phyloP scores from a whole-genome alignment of 1,140 invertebrate species.

The Neotoxoptera formosana region DNA sequence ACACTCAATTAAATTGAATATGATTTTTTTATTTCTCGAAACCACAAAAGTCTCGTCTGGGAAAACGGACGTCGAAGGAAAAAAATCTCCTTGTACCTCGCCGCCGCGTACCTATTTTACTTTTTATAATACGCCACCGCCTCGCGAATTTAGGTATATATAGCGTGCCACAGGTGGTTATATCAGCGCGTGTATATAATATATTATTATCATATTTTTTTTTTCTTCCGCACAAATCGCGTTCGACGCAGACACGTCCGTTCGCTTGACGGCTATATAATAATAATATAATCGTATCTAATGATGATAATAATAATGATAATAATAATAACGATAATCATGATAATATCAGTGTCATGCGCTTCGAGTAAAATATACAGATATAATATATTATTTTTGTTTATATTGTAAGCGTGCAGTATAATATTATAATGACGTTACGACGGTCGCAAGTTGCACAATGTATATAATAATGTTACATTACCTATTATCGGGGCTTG shows the following conservation, averaged over 20 bases:
- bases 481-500: no score
- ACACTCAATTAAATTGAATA: neutral
- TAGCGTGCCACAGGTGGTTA: neutral
- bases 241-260: neutral
- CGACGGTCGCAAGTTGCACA: neutral
- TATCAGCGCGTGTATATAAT: neutral
- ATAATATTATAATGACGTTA: no score
- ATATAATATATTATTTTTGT: no score
- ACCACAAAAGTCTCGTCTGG: neutral
- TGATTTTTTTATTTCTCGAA: neutral
- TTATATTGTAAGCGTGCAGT: no score
- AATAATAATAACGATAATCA: neutral
- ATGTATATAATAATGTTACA: neutral
- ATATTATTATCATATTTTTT: slow-evolving; percentile 11
- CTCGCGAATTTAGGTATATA: neutral
- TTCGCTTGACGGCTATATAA: neutral
- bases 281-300: neutral
- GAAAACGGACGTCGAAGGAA: neutral
- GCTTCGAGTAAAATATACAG: neutral
- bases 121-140: slow-evolving; percentile 5
- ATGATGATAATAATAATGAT: no score
- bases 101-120: neutral
- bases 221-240: neutral
- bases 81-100: neutral
- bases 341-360: neutral